Evolutionary conservation across 1,140 invertebrate species (phyloP).

Genomic region (Mamestra configurata): DNA sequence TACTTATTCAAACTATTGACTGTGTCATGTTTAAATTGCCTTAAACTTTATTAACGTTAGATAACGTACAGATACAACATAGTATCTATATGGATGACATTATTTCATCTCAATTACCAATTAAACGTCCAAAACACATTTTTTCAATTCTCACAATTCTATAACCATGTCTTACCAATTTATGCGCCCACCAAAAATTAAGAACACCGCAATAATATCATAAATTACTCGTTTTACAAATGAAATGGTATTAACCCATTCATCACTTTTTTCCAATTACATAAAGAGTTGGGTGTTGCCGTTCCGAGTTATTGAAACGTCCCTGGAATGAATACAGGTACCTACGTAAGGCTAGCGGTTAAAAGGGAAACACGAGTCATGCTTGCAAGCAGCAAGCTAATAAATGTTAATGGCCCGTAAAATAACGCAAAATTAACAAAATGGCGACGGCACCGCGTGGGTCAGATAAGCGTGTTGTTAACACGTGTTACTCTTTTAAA

Average conservation of each 20-base stretch:
- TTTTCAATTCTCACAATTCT: not conserved
- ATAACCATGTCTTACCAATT: not conserved
- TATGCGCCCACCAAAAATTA: not conserved
- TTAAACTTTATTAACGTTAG: no score
- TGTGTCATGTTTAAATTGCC: no score
- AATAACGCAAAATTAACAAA: slow-evolving; percentile 20
- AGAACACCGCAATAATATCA: slow-evolving; percentile 8
- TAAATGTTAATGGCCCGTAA: slow-evolving; percentile 36
- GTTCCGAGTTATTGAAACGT: slow-evolving; percentile 27
- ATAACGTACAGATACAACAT: no score
- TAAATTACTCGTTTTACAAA: slow-evolving; percentile 36
- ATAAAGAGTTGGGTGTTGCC: slow-evolving; percentile 22
- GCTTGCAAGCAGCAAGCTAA: slow-evolving; percentile 18
- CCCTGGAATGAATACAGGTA: slow-evolving; percentile 2
- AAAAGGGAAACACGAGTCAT: slow-evolving; percentile 19
- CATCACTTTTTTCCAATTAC: slow-evolving; percentile 44
- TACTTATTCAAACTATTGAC: no score
- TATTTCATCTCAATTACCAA: no score
- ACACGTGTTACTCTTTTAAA: not conserved
- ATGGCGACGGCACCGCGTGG: not conserved
- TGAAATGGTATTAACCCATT: slow-evolving; percentile 26
- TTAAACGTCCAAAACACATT: no score
- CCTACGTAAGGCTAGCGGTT: not conserved
- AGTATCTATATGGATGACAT: no score
- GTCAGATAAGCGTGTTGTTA: slow-evolving; percentile 9